Evolutionary conservation across 2,113 vertebrate species (phyloP), one percentile per base, ranked within the genome.

Genomic region (Porphyrio hochstetteri): DNA sequence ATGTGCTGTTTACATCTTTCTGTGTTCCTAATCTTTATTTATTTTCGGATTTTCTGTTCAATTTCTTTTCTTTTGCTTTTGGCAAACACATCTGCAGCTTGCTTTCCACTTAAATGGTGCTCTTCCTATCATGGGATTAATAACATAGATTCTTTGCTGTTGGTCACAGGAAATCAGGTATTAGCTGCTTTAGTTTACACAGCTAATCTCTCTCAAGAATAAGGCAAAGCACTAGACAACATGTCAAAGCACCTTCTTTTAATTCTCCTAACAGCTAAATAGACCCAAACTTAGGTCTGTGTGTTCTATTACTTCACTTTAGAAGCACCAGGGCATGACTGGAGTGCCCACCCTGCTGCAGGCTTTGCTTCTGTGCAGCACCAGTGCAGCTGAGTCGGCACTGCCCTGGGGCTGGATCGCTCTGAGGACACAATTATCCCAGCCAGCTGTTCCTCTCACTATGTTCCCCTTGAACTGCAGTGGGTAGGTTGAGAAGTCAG

Each of bases 391-490:
- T 46, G 85, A 77, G 68, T 15, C 42, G 68, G 36, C 38, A 9
- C 13, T n/a, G 21, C 33, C 65, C 23, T 28, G 55, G 25, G n/a
- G 38, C 55, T 60, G 44, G 7, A 3, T 28, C 10, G 1, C 64
- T 56, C 60, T 25, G 16, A 79, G 79, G n/a, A 57, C 20, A 5
- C 29, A 28, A 27, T 50, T 28, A 7, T 3, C 29, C 16, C 25
- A 33, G 52, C 44, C 33, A 33, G 57, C 57, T 48, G 24, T 46
- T 57, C 56, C 52, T 52, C 44, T 63, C 5, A 1, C 38, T n/a
- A 1, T 0, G 0, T 27, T 56, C 27, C 16, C 38, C 60, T 59
- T 13, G 44, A 67, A 38, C 33, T 27, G 35, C 74, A 48, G 27
- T 3, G 10, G 1, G 0, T 7, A 38, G 16, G 18, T 0, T 23